These are phyloP conservation scores for Callaeas wilsoni DNA, from an alignment of 2,113 vertebrate genomes.

Conservation along the genomic window DNA sequence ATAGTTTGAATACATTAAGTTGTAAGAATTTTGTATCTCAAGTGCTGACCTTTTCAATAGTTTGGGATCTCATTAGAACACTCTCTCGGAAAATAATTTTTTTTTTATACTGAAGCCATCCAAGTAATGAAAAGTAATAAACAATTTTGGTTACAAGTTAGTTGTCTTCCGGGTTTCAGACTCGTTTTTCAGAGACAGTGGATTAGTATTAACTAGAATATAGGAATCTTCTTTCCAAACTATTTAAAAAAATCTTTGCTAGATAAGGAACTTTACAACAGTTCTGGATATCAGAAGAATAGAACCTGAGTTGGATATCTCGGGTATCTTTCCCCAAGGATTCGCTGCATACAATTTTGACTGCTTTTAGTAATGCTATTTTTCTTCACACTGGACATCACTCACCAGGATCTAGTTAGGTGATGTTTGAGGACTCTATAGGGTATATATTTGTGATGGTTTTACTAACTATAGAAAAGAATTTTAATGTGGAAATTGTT, in stretches of 20 bases:
- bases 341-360: neutral
- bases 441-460: neutral
- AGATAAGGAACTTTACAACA: neutral
- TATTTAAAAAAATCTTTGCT: neutral
- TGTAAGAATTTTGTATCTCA: neutral
- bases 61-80: neutral
- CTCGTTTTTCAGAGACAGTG: neutral
- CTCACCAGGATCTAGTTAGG: neutral
- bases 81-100: neutral
- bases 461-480: neutral
- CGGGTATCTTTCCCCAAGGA: neutral
- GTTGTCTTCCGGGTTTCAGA: neutral
- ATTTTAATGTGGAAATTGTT: neutral
- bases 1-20: neutral
- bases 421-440: neutral
- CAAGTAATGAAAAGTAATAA: neutral
- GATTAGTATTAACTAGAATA: neutral
- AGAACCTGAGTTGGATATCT: neutral
- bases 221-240: neutral
- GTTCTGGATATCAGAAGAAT: neutral
- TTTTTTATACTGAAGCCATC: neutral
- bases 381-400: neutral
- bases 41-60: neutral
- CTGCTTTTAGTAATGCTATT: neutral
- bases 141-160: neutral